A percentile compares a stretch with the other conserved stretches of the same genome.
phyloP scores from a whole-genome alignment of 2,797 vertebrate species.

The Merluccius polli region DNA sequence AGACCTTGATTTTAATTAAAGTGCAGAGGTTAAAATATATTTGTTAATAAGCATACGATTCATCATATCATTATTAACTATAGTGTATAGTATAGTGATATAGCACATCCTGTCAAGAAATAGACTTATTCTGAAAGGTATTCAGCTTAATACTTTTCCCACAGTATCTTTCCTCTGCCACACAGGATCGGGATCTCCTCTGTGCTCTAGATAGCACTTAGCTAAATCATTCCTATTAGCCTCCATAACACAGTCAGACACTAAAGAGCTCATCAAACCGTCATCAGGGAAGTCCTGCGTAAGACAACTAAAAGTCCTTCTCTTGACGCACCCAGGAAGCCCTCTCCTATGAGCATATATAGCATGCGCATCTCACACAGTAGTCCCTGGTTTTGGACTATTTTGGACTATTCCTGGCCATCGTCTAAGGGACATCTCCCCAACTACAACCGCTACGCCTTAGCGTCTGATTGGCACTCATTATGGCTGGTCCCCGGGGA shows the following conservation, averaged over 20 bases:
- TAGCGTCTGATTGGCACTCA: slow-evolving; percentile 32
- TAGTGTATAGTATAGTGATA: too few species aligned
- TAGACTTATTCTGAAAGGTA: too few species aligned
- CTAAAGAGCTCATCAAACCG: slow-evolving; percentile 53
- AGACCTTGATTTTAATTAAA: not conserved
- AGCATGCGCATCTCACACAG: slow-evolving; percentile 17
- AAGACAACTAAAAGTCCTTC: too few species aligned
- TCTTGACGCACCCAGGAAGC: slow-evolving; percentile 9
- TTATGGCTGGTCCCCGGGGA: slow-evolving; percentile 31
- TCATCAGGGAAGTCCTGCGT: too few species aligned
- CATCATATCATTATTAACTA: too few species aligned
- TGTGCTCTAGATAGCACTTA: slow-evolving; percentile 14
- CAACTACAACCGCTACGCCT: slow-evolving; percentile 19
- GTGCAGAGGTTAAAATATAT: not conserved
- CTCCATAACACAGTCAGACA: slow-evolving; percentile 48
- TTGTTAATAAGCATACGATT: too few species aligned
- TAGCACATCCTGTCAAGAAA: too few species aligned
- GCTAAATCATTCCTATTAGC: slow-evolving; percentile 25
- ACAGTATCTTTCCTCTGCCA: too few species aligned
- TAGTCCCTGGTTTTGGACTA: slow-evolving; percentile 13
- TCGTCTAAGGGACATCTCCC: slow-evolving; percentile 29
- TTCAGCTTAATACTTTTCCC: too few species aligned
- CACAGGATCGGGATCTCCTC: too few species aligned
- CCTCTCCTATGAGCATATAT: slow-evolving; percentile 39
- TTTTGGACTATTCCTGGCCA: slow-evolving; percentile 34